These are phyloP conservation scores for Apotomis betuletana DNA, from an alignment of 2,888 invertebrate genomes.

Conservation along the genomic window DNA sequence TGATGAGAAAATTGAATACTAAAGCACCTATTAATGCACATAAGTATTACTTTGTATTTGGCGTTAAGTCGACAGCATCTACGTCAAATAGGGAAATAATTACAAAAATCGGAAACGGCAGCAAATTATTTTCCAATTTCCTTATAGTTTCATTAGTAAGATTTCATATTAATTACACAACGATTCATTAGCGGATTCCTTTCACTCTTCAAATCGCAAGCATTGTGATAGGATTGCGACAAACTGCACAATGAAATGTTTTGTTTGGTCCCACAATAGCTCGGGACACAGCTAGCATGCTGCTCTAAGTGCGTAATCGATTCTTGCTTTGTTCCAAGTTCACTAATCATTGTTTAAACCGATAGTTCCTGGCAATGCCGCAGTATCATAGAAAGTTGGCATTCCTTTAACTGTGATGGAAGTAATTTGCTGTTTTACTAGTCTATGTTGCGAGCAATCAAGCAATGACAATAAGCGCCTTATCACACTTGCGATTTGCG, in stretches of 20 bases:
- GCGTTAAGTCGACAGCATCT: neutral
- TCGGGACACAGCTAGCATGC: neutral
- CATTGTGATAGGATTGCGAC: conserved; percentile 54
- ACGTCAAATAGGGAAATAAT: conserved; percentile 5
- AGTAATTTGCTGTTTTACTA: neutral
- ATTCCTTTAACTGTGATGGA: neutral
- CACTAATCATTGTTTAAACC: conserved; percentile 3
- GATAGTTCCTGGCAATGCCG: conserved; percentile 19
- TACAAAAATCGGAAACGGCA: conserved; percentile 21
- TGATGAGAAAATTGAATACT: no score
- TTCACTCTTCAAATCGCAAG: conserved; percentile 59
- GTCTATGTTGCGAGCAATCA: neutral
- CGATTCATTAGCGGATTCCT: conserved; percentile 63
- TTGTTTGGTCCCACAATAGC: conserved; percentile 46
- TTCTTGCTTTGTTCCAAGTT: conserved; percentile 7
- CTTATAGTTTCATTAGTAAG: conserved; percentile 66
- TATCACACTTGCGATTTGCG: no score
- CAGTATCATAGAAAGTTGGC: conserved; percentile 9
- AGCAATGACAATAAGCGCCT: neutral
- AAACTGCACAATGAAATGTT: conserved; percentile 59
- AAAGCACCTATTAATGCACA: no score
- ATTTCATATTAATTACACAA: conserved; percentile 71
- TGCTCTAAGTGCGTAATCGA: conserved; percentile 26
- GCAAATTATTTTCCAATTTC: conserved; percentile 54
- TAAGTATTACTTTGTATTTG: neutral